Evolutionary conservation across 1,140 invertebrate species (phyloP).

Genomic region (Drosophila ercepeae): DNA sequence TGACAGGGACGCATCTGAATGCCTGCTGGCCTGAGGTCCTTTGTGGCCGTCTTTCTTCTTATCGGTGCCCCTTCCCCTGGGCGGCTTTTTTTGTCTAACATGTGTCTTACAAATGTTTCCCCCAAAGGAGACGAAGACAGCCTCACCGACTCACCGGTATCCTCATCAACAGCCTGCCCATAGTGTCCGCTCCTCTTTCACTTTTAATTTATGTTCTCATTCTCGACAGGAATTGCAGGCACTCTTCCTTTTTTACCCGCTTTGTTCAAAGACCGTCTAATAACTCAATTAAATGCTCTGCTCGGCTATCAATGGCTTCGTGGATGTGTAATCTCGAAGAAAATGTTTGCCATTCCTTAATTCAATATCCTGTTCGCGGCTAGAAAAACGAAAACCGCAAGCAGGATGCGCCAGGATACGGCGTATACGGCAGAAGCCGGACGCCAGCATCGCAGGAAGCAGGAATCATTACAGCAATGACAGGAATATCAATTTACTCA

Average conservation of each 20-base stretch:
- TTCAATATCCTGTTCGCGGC: conserved; percentile 69
- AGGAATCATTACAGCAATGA: conserved; percentile 74
- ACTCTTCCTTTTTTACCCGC: conserved; percentile 21
- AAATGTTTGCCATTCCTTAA: conserved; percentile 70
- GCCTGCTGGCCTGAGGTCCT: conserved; percentile 59
- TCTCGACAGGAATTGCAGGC: conserved; percentile 21
- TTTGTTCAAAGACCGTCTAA: conserved; percentile 54
- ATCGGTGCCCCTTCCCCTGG: conserved; percentile 9
- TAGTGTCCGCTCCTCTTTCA: conserved; percentile 28
- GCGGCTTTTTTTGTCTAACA: conserved; percentile 55
- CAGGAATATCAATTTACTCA: conserved; percentile 78
- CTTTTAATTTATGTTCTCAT: conserved; percentile 56
- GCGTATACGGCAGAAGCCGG: conserved; percentile 31
- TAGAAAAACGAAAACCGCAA: conserved; percentile 46
- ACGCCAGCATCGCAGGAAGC: conserved; percentile 51
- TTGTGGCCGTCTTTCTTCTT: conserved; percentile 33
- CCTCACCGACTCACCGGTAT: conserved; percentile 19
- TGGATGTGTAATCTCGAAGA: conserved; percentile 60
- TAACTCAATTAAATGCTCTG: conserved; percentile 74
- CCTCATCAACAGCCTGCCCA: conserved; percentile 31
- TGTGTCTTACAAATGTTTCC: conserved; percentile 74
- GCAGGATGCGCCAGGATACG: conserved; percentile 58
- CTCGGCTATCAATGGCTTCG: conserved; percentile 52
- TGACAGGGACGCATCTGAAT: conserved; percentile 60
- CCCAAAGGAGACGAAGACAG: conserved; percentile 28